Evolutionary conservation across 2,797 vertebrate species (phyloP).

Genomic region (Macroramphosus scolopax): DNA sequence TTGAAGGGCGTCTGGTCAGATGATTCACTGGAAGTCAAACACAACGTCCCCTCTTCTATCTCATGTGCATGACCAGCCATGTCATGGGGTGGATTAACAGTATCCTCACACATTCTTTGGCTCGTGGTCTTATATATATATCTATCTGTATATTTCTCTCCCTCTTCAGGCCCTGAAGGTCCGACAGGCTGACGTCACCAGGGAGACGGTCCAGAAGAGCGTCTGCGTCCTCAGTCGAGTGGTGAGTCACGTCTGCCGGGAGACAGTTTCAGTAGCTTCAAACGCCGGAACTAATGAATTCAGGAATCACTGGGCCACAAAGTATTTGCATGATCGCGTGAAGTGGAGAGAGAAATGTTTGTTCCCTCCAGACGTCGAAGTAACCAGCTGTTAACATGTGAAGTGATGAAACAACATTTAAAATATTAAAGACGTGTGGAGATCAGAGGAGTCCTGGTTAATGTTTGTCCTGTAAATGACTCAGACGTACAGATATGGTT

Average conservation of each 20-base stretch:
- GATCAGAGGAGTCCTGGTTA: no score
- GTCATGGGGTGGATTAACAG: neutral
- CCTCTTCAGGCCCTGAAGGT: constrained; percentile 88
- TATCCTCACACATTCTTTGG: neutral
- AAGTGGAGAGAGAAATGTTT: neutral
- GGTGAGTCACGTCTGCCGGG: constrained; percentile 79
- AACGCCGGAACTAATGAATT: neutral
- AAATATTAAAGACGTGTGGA: no score
- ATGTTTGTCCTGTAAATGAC: neutral
- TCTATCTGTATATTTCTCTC: neutral
- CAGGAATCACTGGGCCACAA: neutral
- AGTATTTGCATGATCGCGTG: neutral
- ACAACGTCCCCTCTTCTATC: no score
- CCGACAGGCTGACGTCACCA: constrained; percentile 92
- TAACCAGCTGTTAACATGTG: neutral
- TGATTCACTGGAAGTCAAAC: no score
- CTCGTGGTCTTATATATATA: neutral
- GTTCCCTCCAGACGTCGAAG: neutral
- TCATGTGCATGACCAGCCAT: no score
- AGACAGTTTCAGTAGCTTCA: neutral
- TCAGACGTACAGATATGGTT: neutral
- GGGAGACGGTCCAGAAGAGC: constrained; percentile 98
- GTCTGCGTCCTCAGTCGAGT: constrained; percentile 95
- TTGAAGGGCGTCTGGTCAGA: no score
- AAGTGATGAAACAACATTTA: neutral